phyloP scores from a whole-genome alignment of 2,888 invertebrate species.

The Dioctria rufipes region DNA sequence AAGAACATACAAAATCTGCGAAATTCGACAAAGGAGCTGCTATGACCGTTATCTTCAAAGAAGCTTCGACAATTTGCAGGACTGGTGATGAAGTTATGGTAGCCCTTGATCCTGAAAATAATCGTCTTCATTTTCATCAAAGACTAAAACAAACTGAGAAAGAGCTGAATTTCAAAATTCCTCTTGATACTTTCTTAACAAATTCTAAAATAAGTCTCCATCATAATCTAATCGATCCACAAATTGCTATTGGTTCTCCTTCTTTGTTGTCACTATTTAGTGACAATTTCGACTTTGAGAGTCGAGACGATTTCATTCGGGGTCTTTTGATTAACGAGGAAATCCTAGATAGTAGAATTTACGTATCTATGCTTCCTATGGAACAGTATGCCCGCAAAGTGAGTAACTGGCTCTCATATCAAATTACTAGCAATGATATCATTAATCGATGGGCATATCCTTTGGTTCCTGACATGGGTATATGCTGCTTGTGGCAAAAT shows the following conservation, averaged over 20 bases:
- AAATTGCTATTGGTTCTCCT: slow-evolving; percentile 90
- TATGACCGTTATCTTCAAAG: slow-evolving; percentile 85
- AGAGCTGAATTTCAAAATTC: slow-evolving; percentile 77
- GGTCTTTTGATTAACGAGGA: slow-evolving; percentile 95
- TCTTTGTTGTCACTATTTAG: slow-evolving; percentile 91
- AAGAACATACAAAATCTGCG: slow-evolving; percentile 80
- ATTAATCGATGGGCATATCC: slow-evolving; percentile 89
- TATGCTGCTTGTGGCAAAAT: slow-evolving; percentile 72
- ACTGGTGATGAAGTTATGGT: slow-evolving; percentile 81
- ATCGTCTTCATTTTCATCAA: slow-evolving; percentile 84
- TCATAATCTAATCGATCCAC: slow-evolving; percentile 87
- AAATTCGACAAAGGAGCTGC: slow-evolving; percentile 87
- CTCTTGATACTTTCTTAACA: slow-evolving; percentile 82
- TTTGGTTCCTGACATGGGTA: slow-evolving; percentile 81
- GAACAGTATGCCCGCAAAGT: slow-evolving; percentile 87
- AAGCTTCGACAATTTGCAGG: slow-evolving; percentile 78
- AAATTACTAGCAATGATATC: slow-evolving; percentile 83
- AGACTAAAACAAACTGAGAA: slow-evolving; percentile 74
- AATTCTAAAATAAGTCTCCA: slow-evolving; percentile 82
- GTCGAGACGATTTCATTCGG: slow-evolving; percentile 91
- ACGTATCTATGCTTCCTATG: slow-evolving; percentile 79
- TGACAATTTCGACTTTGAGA: slow-evolving; percentile 98
- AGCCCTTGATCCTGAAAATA: slow-evolving; percentile 79
- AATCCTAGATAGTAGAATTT: slow-evolving; percentile 89
- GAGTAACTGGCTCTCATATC: slow-evolving; percentile 89